These are phyloP conservation scores for Bellardia bayeri DNA, from an alignment of 2,888 invertebrate species.

Conservation along the genomic window DNA sequence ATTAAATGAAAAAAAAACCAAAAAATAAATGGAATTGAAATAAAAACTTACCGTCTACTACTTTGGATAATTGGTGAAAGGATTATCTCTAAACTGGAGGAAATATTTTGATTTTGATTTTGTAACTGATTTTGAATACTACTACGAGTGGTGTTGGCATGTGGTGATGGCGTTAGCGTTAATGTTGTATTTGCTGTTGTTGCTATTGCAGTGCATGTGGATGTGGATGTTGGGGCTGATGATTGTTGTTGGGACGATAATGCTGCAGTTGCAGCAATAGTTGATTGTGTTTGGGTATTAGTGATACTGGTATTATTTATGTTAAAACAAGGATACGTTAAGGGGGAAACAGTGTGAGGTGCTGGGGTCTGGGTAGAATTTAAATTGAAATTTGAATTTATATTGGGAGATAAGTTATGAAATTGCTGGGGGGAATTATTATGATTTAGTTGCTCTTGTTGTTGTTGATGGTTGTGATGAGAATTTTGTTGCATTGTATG, in stretches of 20 bases:
- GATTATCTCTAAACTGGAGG: slow-evolving; percentile 85
- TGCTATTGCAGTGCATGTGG: slow-evolving; percentile 64
- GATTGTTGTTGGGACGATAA: slow-evolving; percentile 56
- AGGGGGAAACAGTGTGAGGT: neutral
- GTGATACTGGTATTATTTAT: slow-evolving; percentile 61
- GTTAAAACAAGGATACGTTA: slow-evolving; percentile 28
- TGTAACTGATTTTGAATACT: slow-evolving; percentile 77
- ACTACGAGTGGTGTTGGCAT: slow-evolving; percentile 72
- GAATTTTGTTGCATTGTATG: slow-evolving; percentile 20
- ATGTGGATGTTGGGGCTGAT: slow-evolving; percentile 40
- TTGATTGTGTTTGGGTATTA: slow-evolving; percentile 57
- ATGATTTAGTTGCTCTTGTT: slow-evolving; percentile 73
- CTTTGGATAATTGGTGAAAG: slow-evolving; percentile 85
- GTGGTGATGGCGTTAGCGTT: slow-evolving; percentile 49
- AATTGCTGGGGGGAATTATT: slow-evolving; percentile 71
- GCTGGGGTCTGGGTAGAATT: slow-evolving; percentile 61
- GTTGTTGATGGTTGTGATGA: slow-evolving; percentile 63
- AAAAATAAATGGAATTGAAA: slow-evolving; percentile 31
- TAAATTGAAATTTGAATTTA: slow-evolving; percentile 73
- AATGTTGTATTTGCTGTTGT: slow-evolving; percentile 24
- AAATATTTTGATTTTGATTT: slow-evolving; percentile 83
- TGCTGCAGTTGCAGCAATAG: slow-evolving; percentile 53
- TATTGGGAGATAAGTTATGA: slow-evolving; percentile 69
- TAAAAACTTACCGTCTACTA: slow-evolving; percentile 84
- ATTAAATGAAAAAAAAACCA: neutral